Evolutionary conservation across 2,888 invertebrate genomes (phyloP).

Genomic region (Hermodice carunculata): DNA sequence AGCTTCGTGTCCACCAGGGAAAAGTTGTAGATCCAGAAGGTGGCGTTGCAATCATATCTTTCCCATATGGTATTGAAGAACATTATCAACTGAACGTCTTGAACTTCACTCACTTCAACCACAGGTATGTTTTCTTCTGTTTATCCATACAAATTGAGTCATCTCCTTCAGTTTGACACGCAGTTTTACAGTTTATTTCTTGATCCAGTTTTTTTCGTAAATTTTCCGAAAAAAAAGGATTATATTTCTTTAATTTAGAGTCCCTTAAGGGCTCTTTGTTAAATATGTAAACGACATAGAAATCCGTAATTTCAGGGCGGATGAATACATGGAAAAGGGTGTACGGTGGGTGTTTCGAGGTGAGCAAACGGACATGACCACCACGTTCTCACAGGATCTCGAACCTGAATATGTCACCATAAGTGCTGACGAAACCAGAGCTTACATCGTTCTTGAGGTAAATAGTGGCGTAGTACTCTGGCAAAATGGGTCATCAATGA

Average conservation of each 20-base stretch:
- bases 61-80: slow-evolving; percentile 11
- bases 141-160: no score
- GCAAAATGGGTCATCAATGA: not conserved
- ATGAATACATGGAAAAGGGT: slow-evolving; percentile 40
- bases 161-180: no score
- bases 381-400: slow-evolving; percentile 49
- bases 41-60: slow-evolving; percentile 43
- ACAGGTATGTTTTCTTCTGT: no score
- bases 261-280: no score
- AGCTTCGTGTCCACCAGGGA: slow-evolving; percentile 35
- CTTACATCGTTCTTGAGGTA: slow-evolving; percentile 55
- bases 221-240: no score
- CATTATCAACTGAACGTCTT: no score
- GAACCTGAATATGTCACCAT: slow-evolving; percentile 57
- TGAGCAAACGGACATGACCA: slow-evolving; percentile 29
- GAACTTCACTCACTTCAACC: no score
- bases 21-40: slow-evolving; percentile 47
- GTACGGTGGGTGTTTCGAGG: slow-evolving; percentile 44
- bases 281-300: no score
- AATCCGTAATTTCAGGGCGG: slow-evolving; percentile 39
- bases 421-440: slow-evolving; percentile 46
- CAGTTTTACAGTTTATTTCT: no score
- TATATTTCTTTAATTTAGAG: no score
- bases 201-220: no score
- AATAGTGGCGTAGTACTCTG: no score